Evolutionary conservation across 2,888 invertebrate genomes (phyloP).

Genomic region (Margaritifera margaritifera): DNA sequence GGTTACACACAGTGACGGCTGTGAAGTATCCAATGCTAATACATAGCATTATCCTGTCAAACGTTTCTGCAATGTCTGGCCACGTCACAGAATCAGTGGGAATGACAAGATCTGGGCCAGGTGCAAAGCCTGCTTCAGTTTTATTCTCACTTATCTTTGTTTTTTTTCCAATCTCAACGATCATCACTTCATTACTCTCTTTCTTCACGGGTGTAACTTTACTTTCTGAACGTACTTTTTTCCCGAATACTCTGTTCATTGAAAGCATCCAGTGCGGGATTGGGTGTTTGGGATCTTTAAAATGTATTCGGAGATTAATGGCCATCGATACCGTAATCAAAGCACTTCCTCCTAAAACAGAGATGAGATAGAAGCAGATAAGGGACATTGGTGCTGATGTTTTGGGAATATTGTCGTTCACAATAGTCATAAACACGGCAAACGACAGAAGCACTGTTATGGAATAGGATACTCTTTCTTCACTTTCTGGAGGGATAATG

Average conservation of each 20-base stretch:
- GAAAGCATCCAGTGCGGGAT: neutral
- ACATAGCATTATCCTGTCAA: conserved; percentile 3
- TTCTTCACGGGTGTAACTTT: too few relatives aligned
- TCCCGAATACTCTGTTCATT: too few relatives aligned
- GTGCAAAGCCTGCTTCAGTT: too few relatives aligned
- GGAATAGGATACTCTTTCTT: conserved; percentile 21
- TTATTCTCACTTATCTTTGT: too few relatives aligned
- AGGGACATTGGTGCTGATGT: conserved; percentile 25
- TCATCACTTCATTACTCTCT: too few relatives aligned
- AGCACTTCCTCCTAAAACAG: conserved; percentile 14
- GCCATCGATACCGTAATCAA: conserved; percentile 10
- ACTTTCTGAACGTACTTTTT: too few relatives aligned
- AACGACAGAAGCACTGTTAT: conserved; percentile 20
- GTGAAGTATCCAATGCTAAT: conserved; percentile 2
- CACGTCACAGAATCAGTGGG: neutral
- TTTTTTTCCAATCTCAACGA: too few relatives aligned
- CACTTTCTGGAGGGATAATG: conserved; percentile 17
- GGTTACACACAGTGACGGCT: neutral
- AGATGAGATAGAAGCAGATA: conserved; percentile 17
- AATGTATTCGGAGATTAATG: conserved; percentile 13
- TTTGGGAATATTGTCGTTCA: conserved; percentile 26
- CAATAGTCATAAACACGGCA: conserved; percentile 27
- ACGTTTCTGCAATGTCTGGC: conserved; percentile 2
- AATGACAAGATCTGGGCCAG: too few relatives aligned
- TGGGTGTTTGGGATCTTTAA: conserved; percentile 2